Conservation (phyloP, 2,113 vertebrate species). For the Peucedramus taeniatus region DNA sequence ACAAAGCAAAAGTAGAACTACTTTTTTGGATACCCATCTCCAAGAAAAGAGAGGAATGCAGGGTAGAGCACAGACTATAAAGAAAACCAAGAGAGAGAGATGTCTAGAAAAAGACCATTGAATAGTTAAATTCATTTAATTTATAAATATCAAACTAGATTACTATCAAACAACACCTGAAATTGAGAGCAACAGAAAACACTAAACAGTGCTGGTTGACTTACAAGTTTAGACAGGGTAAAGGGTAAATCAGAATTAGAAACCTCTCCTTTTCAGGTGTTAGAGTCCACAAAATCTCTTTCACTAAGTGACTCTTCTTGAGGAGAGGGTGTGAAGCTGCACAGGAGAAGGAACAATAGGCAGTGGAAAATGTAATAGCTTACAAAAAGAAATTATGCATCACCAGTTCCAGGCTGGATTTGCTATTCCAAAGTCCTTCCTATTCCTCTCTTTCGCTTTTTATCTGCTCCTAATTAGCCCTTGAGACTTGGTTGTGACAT, state of each 20-base stretch:
- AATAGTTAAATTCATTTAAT: background rate
- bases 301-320: background rate
- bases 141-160: background rate
- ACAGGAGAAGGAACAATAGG: background rate
- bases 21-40: background rate
- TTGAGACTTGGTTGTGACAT: background rate
- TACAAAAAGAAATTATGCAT: background rate
- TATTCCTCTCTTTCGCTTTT: background rate
- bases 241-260: background rate
- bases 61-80: background rate
- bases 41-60: background rate
- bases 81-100: background rate
- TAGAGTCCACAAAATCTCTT: background rate
- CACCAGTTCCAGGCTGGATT: fast-evolving
- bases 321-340: background rate
- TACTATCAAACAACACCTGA: background rate
- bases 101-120: background rate
- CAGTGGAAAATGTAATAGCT: background rate
- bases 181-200: background rate
- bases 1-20: background rate
- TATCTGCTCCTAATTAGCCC: background rate
- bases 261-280: background rate
- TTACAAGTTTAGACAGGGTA: background rate
- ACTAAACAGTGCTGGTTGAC: background rate
- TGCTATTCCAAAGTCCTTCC: background rate